A percentile compares a stretch with the other conserved stretches of the same genome.
These are phyloP conservation scores for Tetranychus truncatus DNA, from an alignment of 2,888 invertebrate species.

Conservation along the genomic window DNA sequence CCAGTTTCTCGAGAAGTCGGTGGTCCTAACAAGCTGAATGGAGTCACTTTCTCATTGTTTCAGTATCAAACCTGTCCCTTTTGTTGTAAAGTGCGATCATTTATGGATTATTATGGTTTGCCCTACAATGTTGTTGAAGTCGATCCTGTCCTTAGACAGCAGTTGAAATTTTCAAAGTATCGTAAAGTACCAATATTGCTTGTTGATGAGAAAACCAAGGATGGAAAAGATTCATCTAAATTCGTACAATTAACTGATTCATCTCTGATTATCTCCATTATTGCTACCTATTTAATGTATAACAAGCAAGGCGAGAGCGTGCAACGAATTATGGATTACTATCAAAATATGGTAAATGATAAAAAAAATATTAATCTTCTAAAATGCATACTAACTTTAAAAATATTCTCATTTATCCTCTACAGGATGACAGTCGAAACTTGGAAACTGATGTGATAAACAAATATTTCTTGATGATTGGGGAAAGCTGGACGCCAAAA, in stretches of 20 bases:
- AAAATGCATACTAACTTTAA: neutral
- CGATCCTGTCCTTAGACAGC: conserved; percentile 74
- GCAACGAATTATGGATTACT: conserved; percentile 12
- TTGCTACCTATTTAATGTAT: conserved; percentile 51
- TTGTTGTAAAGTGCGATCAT: conserved; percentile 74
- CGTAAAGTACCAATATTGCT: conserved; percentile 85
- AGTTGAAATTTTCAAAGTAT: conserved; percentile 79
- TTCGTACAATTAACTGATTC: conserved; percentile 66
- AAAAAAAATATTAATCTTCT: too few species aligned
- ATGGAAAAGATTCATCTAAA: neutral
- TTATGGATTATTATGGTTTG: conserved; percentile 74
- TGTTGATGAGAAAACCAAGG: conserved; percentile 29
- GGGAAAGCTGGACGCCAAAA: conserved; percentile 33
- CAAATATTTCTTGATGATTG: conserved; percentile 69
- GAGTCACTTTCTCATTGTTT: conserved; percentile 61
- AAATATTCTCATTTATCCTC: neutral
- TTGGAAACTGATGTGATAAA: conserved; percentile 60
- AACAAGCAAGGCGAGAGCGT: conserved; percentile 22
- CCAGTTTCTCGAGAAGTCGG: conserved; percentile 9
- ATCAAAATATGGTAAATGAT: conserved; percentile 14
- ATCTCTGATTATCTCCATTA: conserved; percentile 70
- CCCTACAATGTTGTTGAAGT: conserved; percentile 92
- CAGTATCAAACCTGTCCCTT: conserved; percentile 97
- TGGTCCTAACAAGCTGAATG: conserved; percentile 22
- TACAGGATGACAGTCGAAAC: conserved; percentile 35